These are phyloP conservation scores for Vidua chalybeata DNA, from an alignment of 2,113 vertebrate species.

Conservation along the genomic window DNA sequence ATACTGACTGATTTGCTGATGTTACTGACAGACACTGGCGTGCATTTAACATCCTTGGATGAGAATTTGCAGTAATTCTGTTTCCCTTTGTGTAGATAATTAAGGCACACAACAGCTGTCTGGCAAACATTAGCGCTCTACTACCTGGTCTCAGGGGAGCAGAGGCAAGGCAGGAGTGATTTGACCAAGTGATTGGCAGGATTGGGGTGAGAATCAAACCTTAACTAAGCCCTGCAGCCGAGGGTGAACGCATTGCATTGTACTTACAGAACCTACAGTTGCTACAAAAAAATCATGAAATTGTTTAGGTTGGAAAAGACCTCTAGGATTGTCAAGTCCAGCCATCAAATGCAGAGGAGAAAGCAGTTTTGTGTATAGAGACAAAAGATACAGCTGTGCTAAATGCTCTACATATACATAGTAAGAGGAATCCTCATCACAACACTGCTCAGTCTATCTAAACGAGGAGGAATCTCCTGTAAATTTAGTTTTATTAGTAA, in stretches of 20 bases:
- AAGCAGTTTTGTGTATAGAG: not conserved
- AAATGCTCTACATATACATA: not conserved
- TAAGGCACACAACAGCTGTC: conserved; percentile 4
- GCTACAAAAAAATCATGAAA: not conserved
- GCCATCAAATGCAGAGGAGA: not conserved
- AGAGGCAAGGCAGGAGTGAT: not conserved
- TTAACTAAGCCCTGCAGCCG: not conserved
- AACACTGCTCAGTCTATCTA: not conserved
- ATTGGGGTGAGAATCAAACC: not conserved
- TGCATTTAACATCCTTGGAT: not conserved
- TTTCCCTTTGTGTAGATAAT: conserved; percentile 30
- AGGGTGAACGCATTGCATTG: not conserved
- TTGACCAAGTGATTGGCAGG: not conserved
- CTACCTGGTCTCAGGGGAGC: conserved; percentile 8
- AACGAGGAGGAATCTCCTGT: not conserved
- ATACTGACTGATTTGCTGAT: not conserved
- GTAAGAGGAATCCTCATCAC: not conserved
- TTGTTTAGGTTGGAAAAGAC: not conserved
- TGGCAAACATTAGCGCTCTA: not conserved
- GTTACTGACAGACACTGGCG: not conserved
- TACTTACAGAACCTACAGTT: too few species aligned
- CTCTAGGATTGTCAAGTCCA: not conserved
- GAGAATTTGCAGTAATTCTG: conserved; percentile 18
- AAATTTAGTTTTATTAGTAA: not conserved
- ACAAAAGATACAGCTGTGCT: not conserved